A percentile compares a stretch with the other conserved stretches of the same genome.
These are phyloP conservation scores for Epinotia ramella DNA, from an alignment of 2,888 invertebrate genomes.

Conservation along the genomic window DNA sequence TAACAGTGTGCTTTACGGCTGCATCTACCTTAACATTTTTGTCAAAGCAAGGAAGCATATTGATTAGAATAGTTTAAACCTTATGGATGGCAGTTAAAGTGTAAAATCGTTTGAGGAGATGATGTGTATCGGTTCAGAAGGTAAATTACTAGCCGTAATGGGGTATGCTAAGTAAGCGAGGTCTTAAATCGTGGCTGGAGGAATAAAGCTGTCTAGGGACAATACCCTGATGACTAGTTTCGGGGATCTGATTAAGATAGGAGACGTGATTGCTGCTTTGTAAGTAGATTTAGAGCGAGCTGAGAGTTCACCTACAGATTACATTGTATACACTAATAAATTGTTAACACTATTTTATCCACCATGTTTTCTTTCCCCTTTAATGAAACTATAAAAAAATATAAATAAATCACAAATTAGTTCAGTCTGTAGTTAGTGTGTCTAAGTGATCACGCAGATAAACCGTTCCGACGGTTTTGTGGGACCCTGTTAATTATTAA, in stretches of 20 bases:
- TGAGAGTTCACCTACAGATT: neutral
- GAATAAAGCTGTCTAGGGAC: slow-evolving; percentile 37
- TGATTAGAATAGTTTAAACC: neutral
- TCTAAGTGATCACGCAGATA: too few species aligned
- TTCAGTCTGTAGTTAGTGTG: too few species aligned
- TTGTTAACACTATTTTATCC: too few species aligned
- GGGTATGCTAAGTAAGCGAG: slow-evolving; percentile 42
- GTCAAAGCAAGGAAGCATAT: neutral
- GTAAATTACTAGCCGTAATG: slow-evolving; percentile 34
- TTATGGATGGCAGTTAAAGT: neutral
- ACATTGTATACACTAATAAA: neutral
- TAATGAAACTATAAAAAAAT: too few species aligned
- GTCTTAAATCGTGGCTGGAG: slow-evolving; percentile 33
- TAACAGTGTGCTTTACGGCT: neutral
- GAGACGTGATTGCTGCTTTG: neutral
- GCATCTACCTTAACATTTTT: neutral
- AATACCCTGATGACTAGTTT: slow-evolving; percentile 25
- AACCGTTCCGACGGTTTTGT: too few species aligned
- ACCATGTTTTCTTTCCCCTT: neutral
- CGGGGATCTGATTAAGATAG: slow-evolving; percentile 21
- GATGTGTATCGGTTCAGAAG: slow-evolving; percentile 1
- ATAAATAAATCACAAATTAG: too few species aligned
- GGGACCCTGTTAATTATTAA: too few species aligned
- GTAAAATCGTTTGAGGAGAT: slow-evolving; percentile 6
- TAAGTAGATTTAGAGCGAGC: slow-evolving; percentile 13